Base-by-base conservation (phyloP, 2,113 vertebrate genomes). In the Callocephalon fimbriatum region DNA sequence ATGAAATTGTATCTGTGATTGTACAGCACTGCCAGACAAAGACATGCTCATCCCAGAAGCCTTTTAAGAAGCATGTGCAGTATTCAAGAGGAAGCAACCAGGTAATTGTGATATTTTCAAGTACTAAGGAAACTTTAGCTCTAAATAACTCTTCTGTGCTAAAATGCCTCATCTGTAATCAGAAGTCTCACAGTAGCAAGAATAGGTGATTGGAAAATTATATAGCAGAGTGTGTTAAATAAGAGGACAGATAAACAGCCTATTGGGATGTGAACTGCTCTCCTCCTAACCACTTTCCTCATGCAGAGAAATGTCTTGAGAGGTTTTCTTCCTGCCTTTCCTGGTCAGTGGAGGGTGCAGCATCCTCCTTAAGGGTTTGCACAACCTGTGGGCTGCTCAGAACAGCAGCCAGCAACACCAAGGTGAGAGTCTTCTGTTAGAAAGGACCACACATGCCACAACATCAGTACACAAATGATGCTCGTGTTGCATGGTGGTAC, bases 401-500 rank as follows among this genome's bases (percentile, higher is more conserved):
- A 77, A 56, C n/a, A 67, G 65, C 86, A 89, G 45, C 10, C 65
- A 93, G 47, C 20, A 45, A 10, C 3, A 14, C 21, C 32, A 38
- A 85, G 35, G 35, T 0, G 2, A 19, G 48, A 45, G 3, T 16
- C 16, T 65, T 17, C 78, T 68, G 18, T 50, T 21, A 27, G 26
- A 40, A 54, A 61, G 37, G 32, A 6, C 29, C 47, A 3, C 6
- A 29, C 3, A 1, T 19, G 20, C 27, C 86, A 27, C 59, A 48
- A 10, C 40, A 29, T 19, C 65, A 26, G 47, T 9, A 23, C 47
- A 12, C 21, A 66, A 40, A 16, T 0, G 47, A 26, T 1, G 50
- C 44, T 58, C 0, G 0, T 65, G 48, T 29, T 32, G 11, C 23
- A 0, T 1, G 21, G 47, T 42, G 50, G 31, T 44, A 38, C 15